phyloP scores from a whole-genome alignment of 1,140 invertebrate species.

The Musca vetustissima region DNA sequence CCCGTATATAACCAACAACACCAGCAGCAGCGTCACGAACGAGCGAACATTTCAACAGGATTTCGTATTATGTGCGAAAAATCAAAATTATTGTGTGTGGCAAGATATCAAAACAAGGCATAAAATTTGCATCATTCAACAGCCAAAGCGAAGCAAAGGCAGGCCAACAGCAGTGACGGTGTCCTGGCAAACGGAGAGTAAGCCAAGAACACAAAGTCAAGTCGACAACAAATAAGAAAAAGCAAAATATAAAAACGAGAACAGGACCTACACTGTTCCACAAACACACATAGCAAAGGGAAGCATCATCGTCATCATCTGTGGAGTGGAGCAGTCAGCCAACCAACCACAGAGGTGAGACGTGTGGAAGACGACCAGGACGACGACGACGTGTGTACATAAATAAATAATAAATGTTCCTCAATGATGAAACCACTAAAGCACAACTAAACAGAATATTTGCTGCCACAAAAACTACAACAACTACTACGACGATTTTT shows the following conservation, averaged over 20 bases:
- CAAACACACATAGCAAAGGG: background rate
- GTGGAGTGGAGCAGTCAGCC: no score
- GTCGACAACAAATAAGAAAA: no score
- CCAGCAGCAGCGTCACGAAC: no score
- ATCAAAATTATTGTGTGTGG: constrained; percentile 18
- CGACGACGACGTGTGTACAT: background rate
- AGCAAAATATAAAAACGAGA: no score
- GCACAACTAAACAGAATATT: constrained; percentile 15
- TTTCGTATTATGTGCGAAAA: constrained; percentile 19
- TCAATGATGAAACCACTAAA: constrained; percentile 22
- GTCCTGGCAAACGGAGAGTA: no score
- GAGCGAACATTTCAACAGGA: no score
- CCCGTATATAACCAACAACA: no score
- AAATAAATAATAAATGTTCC: constrained; percentile 21
- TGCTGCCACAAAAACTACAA: constrained; percentile 1
- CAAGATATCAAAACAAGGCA: constrained; percentile 23
- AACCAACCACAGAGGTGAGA: no score
- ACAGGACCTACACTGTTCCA: background rate
- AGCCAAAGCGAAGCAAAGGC: background rate
- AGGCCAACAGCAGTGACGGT: background rate
- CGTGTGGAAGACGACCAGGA: no score
- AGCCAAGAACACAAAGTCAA: no score
- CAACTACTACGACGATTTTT: background rate
- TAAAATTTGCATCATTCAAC: constrained; percentile 23
- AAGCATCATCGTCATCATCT: no score